These are phyloP conservation scores for Aphis gossypii DNA, from an alignment of 1,140 invertebrate genomes.

Conservation along the genomic window DNA sequence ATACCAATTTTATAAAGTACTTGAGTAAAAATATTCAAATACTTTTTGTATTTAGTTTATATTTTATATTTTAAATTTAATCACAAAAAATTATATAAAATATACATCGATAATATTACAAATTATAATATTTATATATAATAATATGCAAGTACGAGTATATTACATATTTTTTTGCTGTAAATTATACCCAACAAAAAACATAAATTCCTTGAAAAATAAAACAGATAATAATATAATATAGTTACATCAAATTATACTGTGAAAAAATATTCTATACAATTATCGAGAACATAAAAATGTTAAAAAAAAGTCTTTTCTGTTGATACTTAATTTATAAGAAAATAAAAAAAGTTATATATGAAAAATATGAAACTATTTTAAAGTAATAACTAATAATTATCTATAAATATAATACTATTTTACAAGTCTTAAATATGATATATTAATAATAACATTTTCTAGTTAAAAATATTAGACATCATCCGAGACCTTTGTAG, in stretches of 20 bases:
- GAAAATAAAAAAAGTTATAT: background rate
- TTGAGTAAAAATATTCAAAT: background rate
- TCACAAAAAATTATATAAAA: too few species aligned
- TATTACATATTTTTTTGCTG: too few species aligned
- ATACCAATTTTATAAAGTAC: background rate
- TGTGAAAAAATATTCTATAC: background rate
- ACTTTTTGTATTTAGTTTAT: background rate
- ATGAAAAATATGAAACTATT: background rate
- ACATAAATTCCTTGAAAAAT: background rate
- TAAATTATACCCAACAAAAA: too few species aligned
- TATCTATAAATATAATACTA: too few species aligned
- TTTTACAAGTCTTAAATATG: background rate
- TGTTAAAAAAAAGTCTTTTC: background rate
- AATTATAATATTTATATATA: too few species aligned
- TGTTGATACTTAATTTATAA: background rate
- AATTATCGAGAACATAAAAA: background rate
- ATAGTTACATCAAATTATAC: background rate
- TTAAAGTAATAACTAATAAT: too few species aligned
- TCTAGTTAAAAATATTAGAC: background rate
- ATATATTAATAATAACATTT: background rate
- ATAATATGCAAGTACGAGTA: too few species aligned
- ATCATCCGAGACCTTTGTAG: background rate
- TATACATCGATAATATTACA: too few species aligned
- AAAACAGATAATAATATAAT: background rate
- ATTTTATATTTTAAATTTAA: too few species aligned